A percentile compares a stretch with the other conserved stretches of the same genome.
phyloP scores from a whole-genome alignment of 2,113 vertebrate species.

The Myotis yumanensis region DNA sequence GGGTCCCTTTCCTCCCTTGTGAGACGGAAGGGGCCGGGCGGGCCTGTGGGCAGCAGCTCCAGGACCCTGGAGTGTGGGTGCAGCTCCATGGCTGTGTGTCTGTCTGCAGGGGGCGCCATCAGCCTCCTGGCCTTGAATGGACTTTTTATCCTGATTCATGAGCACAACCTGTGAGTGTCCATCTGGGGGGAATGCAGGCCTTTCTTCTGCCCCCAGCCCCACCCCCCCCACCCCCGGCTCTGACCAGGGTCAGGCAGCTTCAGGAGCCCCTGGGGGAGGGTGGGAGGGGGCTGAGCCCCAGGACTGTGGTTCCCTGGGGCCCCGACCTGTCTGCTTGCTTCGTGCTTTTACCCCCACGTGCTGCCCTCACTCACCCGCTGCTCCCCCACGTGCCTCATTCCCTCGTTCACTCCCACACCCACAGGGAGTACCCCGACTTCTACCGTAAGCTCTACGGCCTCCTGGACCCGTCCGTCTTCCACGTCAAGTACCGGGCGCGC shows the following conservation, averaged over 20 bases:
- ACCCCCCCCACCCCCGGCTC: not conserved
- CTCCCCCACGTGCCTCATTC: not conserved
- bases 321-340: too few species aligned
- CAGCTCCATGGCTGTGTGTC: not conserved
- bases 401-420: accelerated
- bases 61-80: accelerated
- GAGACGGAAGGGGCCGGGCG: accelerated
- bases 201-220: accelerated
- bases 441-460: slow-evolving; percentile 96
- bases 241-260: not conserved
- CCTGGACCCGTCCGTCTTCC: slow-evolving; percentile 93
- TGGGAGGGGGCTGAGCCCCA: not conserved
- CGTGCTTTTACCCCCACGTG: accelerated
- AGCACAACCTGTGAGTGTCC: slow-evolving; percentile 96
- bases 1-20: not conserved
- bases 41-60: not conserved
- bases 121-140: slow-evolving; percentile 96
- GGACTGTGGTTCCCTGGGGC: not conserved
- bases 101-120: slow-evolving; percentile 91
- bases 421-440: slow-evolving; percentile 96
- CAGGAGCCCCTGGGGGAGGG: too few species aligned
- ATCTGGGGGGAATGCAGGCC: accelerated
- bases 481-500: slow-evolving; percentile 93
- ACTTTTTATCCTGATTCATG: slow-evolving; percentile 94
- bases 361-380: not conserved